Evolutionary conservation across 2,797 vertebrate genomes (phyloP), one percentile per base, ranked within the genome.

Genomic region (Pipistrellus pygmaeus): DNA sequence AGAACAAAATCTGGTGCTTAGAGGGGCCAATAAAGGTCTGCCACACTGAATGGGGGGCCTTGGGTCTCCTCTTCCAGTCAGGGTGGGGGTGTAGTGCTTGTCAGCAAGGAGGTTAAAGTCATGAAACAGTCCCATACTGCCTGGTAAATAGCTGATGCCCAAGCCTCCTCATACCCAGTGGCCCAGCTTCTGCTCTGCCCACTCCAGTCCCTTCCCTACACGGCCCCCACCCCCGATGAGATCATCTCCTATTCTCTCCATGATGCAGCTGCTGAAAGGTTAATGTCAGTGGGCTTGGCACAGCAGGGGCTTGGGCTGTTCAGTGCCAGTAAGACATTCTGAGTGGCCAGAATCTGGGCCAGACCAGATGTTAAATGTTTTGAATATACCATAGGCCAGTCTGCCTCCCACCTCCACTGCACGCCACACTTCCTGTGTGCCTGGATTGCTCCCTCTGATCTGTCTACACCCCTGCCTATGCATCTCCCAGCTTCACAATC

Each of bases 271-370:
- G 64, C 64, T 60, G 81, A 35, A 85, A 3, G 27, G 38, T 46
- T 66, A 69, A 60, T 18, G 68, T 84, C 60, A 62, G 73, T 38
- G 77, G 85, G 81, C 23, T 17, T 11, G 8, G 57, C 21, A 68
- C 25, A 14, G 30, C 46, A 51, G 82, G 14, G 51, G 44, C 35
- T 41, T 20, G 51, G 25, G 25, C 35, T 81, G 44, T 23, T 72
- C 41, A 9, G 27, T 60, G 69, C 62, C 75, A 92, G 66, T 44
- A 12, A 71, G 75, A 51, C 25, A 35, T 90, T 94, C 73, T 25
- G 51, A 72, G 18, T 41, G 44, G 83, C 66, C 80, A 76, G 30
- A 35, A 48, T 20, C 30, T 68, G 55, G 76, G 77, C 51, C 76
- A 87, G 55, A 51, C 35, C n/a, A 85, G 57, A 85, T 72, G 55